These are phyloP conservation scores for Asarcornis scutulata DNA, from an alignment of 2,113 vertebrate species.

Conservation along the genomic window DNA sequence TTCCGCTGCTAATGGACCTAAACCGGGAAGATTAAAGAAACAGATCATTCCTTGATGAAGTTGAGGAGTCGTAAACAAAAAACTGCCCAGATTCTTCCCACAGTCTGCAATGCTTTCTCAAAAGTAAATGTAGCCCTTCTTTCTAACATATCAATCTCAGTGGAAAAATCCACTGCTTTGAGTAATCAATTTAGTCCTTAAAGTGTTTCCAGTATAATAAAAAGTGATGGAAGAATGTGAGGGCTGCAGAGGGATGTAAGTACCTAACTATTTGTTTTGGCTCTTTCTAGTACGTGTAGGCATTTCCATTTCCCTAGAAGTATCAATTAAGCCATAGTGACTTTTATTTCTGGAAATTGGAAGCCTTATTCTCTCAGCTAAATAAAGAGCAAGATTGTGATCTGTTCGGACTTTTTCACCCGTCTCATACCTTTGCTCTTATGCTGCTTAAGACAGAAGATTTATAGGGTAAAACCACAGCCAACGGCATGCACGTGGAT, in stretches of 20 bases:
- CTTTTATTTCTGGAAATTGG: slow-evolving; percentile 66
- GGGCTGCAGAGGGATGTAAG: slow-evolving; percentile 30
- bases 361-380: slow-evolving; percentile 41
- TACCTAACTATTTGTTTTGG: slow-evolving; percentile 58
- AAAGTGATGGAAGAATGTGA: slow-evolving; percentile 63
- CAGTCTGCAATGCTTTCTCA: slow-evolving; percentile 21
- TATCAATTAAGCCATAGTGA: slow-evolving; percentile 62
- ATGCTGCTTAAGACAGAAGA: neutral
- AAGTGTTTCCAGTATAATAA: slow-evolving; percentile 57
- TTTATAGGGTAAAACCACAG: neutral
- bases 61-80: neutral
- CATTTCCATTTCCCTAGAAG: slow-evolving; percentile 66
- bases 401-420: neutral
- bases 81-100: neutral
- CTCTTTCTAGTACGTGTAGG: neutral
- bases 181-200: slow-evolving; percentile 42
- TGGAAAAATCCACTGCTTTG: slow-evolving; percentile 58
- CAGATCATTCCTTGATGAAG: slow-evolving; percentile 12
- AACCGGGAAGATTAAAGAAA: slow-evolving; percentile 25
- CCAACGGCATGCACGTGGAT: neutral
- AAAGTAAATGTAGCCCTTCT: neutral
- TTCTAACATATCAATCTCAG: neutral
- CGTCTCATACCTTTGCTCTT: slow-evolving; percentile 4
- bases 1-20: neutral
- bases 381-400: slow-evolving; percentile 2